Evolutionary conservation across 2,797 vertebrate species (phyloP), one percentile per base, ranked within the genome.

Genomic region (Typhlichthys eigenmanni): DNA sequence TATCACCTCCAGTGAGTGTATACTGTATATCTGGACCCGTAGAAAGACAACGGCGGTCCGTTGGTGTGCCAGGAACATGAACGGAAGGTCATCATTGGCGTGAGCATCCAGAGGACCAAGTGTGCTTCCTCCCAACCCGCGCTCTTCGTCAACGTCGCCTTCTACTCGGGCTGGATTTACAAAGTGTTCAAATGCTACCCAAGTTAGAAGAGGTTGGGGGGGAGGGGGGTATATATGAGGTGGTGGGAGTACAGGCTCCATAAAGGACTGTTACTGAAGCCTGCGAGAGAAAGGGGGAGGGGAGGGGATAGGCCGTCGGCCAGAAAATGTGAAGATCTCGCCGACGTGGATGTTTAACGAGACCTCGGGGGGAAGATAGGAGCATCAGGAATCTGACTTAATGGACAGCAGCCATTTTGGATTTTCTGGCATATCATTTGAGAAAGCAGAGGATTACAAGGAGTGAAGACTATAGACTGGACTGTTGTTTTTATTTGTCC

Each of bases 131-230:
- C 84, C 43, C 95, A 95, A 32, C 97, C 97, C 1, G 95, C 95
- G 0, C 93, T 98, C 69, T 99, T 98, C 68, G 93, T 98, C 45
- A 94, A 96, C 16, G 96, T 98, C 46, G 95, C 97, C 0, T 97
- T 95, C 81, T 99, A 98, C 80, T 95, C 96, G 0, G 94, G 94
- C 72, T 99, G 97, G 97, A 98, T 99, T 85, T 95, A 96, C 79
- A 99, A 98, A 90, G 95, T 99, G 45, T 93, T 93, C 76, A 92
- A 83, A 79, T 83, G 90, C 65, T 93, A 93, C 78, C 92, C 91
- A 12, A 89, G 75, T 60, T 50, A 84, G 63, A 80, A 90, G 14
- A 83, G 81, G 71, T 6, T n/a, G 57, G 17, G 58, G 62, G 69
- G 78, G 77, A 67, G 64, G 54, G 61, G 65, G 46, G 3, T n/a